Base-by-base conservation (phyloP, 2,113 vertebrate species). In the Saguinus imperator region DNA sequence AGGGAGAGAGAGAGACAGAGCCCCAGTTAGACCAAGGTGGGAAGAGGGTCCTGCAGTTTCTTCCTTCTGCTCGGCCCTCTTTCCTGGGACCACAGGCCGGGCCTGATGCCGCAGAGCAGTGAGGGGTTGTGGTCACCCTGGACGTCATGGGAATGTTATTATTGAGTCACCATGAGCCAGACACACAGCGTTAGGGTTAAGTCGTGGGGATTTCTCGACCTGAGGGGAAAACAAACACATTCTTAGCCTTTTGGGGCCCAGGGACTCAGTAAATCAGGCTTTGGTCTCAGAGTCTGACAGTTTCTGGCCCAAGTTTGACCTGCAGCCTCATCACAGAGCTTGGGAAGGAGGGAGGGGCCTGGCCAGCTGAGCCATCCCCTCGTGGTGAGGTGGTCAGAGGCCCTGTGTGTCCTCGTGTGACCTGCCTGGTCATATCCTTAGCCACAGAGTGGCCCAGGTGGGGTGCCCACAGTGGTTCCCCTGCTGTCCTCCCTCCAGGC, bases 21-120 rank as follows among this genome's bases (percentile, higher is more conserved):
- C 57, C 32, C 83, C 48, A 23, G 55, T 20, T 29, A 52, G 87
- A 55, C 29, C 25, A 2, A 21, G 70, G 35, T 1, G 7, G 11
- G 1, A 29, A 25, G 9, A 2, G 11, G 35, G 20, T 4, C 23
- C 1, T 48, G 1, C 8, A 35, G 40, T 35, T 32, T 43, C 2
- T 32, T 55, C 37, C 14, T 55, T 58, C 18, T 1, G 1, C 40
- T 70, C 16, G 13, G n/a, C 9, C 52, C 17, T 84, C 29, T 90
- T n/a, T 77, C 72, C 52, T 35, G 82, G 80, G 52, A 82, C 64
- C 61, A 3, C 1, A 2, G 50, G 48, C 32, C 61, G 40, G 86
- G 40, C 57, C 58, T 25, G 14, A 23, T 25, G 68, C 79, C 32
- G 43, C 5, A 23, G n/a, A 80, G 48, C 37, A n/a, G 8, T 8